These are phyloP conservation scores for Proctacanthus coquilletti DNA, from an alignment of 1,140 invertebrate genomes.

Conservation along the genomic window DNA sequence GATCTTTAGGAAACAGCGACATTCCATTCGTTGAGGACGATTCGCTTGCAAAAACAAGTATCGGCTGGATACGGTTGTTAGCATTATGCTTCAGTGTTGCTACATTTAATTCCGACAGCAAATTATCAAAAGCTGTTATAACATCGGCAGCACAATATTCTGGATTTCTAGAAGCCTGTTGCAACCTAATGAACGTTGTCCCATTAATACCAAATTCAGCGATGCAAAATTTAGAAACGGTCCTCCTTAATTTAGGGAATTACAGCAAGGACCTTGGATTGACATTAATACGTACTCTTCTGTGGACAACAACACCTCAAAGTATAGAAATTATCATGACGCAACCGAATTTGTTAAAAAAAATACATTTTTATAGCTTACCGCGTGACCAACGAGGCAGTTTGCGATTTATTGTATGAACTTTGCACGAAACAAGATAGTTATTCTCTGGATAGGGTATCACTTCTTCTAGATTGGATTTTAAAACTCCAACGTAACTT, in stretches of 20 bases:
- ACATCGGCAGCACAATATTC: conserved; percentile 45
- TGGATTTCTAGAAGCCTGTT: conserved; percentile 54
- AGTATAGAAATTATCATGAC: conserved; percentile 9
- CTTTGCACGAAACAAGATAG: conserved; percentile 45
- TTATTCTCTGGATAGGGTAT: conserved; percentile 31
- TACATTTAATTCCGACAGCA: conserved; percentile 24
- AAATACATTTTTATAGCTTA: conserved; percentile 14
- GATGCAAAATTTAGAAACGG: conserved; percentile 44
- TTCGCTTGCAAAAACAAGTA: conserved; percentile 26
- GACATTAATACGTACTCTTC: conserved; percentile 38
- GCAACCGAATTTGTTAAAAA: conserved; percentile 2
- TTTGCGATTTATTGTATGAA: conserved; percentile 63
- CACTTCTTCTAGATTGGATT: conserved; percentile 23
- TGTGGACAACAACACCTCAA: conserved; percentile 36
- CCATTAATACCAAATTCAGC: conserved; percentile 41
- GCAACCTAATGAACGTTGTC: conserved; percentile 55
- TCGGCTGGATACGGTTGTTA: conserved; percentile 26
- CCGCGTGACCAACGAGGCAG: conserved; percentile 40
- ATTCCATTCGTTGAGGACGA: conserved; percentile 17
- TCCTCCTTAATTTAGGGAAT: conserved; percentile 43
- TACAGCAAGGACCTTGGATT: conserved; percentile 42
- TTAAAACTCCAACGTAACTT: conserved; percentile 22
- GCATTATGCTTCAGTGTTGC: conserved; percentile 25
- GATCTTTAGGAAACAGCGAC: conserved; percentile 7
- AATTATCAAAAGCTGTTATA: conserved; percentile 33